A percentile compares a stretch with the other conserved stretches of the same genome.
Evolutionary conservation across 1,140 invertebrate species (phyloP).

Genomic region (Plodia interpunctella): DNA sequence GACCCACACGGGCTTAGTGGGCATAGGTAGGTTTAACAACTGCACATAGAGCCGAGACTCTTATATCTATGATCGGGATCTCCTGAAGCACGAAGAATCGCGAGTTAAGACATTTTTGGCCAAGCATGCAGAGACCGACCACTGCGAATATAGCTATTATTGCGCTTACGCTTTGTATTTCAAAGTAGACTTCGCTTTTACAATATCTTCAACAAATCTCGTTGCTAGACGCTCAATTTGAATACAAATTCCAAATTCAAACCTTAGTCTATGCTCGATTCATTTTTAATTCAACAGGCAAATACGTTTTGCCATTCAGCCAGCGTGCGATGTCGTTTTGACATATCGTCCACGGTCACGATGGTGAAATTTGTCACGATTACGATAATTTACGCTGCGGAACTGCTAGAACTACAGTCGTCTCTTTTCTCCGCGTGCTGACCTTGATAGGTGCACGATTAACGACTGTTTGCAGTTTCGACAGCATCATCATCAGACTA

Average conservation of each 20-base stretch:
- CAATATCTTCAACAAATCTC: background rate
- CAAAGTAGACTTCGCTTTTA: background rate
- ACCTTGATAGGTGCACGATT: slow-evolving; percentile 30
- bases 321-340: slow-evolving; percentile 31
- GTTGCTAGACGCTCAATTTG: background rate
- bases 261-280: slow-evolving; percentile 16
- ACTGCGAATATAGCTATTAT: no score
- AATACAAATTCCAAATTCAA: slow-evolving; percentile 9
- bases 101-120: no score
- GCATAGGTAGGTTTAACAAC: no score
- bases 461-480: slow-evolving; percentile 25
- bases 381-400: slow-evolving; percentile 39
- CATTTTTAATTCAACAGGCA: slow-evolving; percentile 24
- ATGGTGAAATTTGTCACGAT: slow-evolving; percentile 44
- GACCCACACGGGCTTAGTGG: no score
- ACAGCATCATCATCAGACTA: slow-evolving; percentile 21
- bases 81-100: no score
- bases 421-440: slow-evolving; percentile 30
- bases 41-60: no score
- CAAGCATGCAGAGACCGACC: no score
- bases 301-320: slow-evolving; percentile 20
- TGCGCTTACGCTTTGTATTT: no score
- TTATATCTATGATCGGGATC: no score
- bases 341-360: slow-evolving; percentile 48
- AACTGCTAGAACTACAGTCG: slow-evolving; percentile 28